A percentile compares a stretch with the other conserved stretches of the same genome.
Evolutionary conservation across 2,797 vertebrate species (phyloP).

Genomic region (Myripristis jacobus): DNA sequence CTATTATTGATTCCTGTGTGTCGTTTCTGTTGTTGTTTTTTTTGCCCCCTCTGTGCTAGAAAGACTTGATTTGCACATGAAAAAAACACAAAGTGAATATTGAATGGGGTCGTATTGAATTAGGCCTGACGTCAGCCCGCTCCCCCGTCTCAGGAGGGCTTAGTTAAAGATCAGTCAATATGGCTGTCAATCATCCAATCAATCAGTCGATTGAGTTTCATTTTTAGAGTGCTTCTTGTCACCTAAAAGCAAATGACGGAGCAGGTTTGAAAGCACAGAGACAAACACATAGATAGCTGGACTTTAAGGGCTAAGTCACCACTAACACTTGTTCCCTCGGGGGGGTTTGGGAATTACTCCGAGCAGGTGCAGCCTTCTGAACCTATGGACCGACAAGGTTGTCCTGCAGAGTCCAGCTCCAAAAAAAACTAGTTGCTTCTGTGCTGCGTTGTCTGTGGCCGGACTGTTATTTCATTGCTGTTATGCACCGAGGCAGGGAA

Average conservation of each 20-base stretch:
- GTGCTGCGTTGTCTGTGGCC: slow-evolving; percentile 27
- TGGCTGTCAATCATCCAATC: slow-evolving; percentile 71
- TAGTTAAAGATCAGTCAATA: slow-evolving; percentile 72
- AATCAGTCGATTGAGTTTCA: slow-evolving; percentile 64
- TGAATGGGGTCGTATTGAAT: slow-evolving; percentile 62
- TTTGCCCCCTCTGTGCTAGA: slow-evolving; percentile 36
- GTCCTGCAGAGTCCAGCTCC: slow-evolving; percentile 26
- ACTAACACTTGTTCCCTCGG: slow-evolving; percentile 30
- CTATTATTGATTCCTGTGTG: slow-evolving; percentile 72
- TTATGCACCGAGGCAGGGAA: slow-evolving; percentile 52
- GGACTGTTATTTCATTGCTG: slow-evolving; percentile 66
- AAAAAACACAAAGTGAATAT: slow-evolving; percentile 55
- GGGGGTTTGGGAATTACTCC: slow-evolving; percentile 21
- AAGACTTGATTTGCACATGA: slow-evolving; percentile 47
- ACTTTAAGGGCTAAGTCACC: slow-evolving; percentile 50
- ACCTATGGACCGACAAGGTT: slow-evolving; percentile 13
- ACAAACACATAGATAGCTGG: slow-evolving; percentile 36
- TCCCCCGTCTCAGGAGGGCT: slow-evolving; percentile 46
- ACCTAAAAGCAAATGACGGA: slow-evolving; percentile 32
- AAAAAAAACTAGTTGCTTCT: slow-evolving; percentile 38
- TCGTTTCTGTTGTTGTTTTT: slow-evolving; percentile 46
- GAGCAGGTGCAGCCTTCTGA: slow-evolving; percentile 29
- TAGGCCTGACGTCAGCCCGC: slow-evolving; percentile 60
- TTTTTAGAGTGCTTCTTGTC: slow-evolving; percentile 71
- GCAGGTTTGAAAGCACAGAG: slow-evolving; percentile 28